Conservation (phyloP, 2,888 invertebrate genomes). For the Amorpha juglandis region DNA sequence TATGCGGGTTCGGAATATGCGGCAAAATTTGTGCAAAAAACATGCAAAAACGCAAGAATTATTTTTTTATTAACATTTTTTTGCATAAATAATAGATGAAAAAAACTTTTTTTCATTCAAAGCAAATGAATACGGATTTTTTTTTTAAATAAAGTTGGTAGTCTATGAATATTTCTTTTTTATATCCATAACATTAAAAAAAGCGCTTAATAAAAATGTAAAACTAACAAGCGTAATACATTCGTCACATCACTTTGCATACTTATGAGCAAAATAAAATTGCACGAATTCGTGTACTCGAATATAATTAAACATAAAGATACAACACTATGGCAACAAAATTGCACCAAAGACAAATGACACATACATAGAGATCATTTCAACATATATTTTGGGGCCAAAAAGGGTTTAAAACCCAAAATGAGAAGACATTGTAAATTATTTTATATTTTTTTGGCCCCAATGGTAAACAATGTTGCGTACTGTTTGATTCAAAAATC, state of each 20-base stretch:
- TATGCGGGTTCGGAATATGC: background rate
- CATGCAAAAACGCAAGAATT: background rate
- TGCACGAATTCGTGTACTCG: conserved; percentile 4
- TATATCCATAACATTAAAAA: background rate
- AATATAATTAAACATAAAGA: conserved; percentile 26
- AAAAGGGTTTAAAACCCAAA: conserved; percentile 4
- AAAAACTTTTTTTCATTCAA: too few relatives aligned
- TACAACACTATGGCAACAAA: conserved; percentile 46
- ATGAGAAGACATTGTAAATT: conserved; percentile 5
- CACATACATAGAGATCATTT: conserved; percentile 56
- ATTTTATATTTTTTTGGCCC: background rate
- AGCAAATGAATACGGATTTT: too few relatives aligned
- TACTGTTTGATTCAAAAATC: background rate
- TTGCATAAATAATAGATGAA: too few relatives aligned
- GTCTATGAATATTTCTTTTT: too few relatives aligned
- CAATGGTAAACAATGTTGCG: background rate
- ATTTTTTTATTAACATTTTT: background rate
- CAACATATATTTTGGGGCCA: conserved; percentile 27
- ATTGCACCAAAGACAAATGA: conserved; percentile 56
- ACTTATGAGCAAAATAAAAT: conserved; percentile 21
- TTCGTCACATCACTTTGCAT: background rate
- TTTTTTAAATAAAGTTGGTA: too few relatives aligned
- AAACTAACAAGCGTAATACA: background rate
- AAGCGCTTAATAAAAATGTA: background rate
- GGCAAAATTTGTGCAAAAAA: background rate